phyloP scores from a whole-genome alignment of 2,797 vertebrate species.

The Perodicticus potto region DNA sequence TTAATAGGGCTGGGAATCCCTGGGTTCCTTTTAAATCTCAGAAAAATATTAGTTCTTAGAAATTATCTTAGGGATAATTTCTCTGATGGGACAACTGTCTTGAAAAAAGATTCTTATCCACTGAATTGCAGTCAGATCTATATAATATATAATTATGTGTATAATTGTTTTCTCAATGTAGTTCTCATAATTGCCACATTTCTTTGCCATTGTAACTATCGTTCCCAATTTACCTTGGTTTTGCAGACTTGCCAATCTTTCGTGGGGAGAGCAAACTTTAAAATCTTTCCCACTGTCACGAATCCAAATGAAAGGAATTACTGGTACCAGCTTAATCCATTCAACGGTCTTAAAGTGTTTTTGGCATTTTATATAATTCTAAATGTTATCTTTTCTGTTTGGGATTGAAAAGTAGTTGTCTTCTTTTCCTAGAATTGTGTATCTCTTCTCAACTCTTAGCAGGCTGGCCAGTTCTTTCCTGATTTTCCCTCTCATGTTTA shows the following conservation, averaged over 20 bases:
- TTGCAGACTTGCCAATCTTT: background rate
- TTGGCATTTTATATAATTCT: background rate
- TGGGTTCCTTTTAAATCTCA: background rate
- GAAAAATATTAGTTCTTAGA: background rate
- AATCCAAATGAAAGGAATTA: background rate
- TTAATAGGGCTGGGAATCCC: background rate
- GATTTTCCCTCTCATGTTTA: constrained; percentile 15
- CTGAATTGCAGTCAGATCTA: background rate
- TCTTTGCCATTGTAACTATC: background rate
- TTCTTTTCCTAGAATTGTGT: background rate
- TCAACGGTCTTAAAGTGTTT: background rate
- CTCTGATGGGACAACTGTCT: background rate
- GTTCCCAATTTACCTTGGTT: background rate
- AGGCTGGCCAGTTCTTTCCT: background rate
- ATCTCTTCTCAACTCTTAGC: background rate
- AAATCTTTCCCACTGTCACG: background rate
- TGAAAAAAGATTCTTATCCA: background rate
- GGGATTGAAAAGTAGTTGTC: background rate
- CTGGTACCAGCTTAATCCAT: background rate
- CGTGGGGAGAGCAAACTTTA: background rate
- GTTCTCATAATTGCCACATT: background rate
- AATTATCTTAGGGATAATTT: background rate
- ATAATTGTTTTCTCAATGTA: background rate
- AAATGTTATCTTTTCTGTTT: background rate
- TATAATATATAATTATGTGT: background rate